Evolutionary conservation across 2,113 vertebrate genomes (phyloP).

Genomic region (Laticauda laticaudata): DNA sequence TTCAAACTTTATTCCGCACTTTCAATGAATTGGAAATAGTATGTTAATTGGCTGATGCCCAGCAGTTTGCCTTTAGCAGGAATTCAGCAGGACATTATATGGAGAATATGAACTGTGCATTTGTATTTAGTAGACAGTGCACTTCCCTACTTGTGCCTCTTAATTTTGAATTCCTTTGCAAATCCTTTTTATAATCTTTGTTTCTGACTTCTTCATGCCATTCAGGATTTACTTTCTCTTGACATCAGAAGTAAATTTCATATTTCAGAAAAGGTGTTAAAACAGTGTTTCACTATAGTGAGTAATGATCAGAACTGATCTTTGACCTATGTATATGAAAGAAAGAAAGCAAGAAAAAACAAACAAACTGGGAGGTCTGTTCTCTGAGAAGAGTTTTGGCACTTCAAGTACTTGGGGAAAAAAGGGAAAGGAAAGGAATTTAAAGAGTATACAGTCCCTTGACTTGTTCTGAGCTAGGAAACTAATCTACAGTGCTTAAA

Average conservation of each 20-base stretch:
- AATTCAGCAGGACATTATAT: background rate
- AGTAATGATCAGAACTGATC: constrained; percentile 22
- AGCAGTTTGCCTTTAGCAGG: background rate
- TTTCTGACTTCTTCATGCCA: background rate
- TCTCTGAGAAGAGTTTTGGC: constrained; percentile 29
- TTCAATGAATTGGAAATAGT: background rate
- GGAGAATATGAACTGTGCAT: background rate
- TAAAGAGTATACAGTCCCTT: background rate
- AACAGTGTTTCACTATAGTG: constrained; percentile 14
- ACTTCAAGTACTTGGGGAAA: constrained; percentile 13
- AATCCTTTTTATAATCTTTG: constrained; percentile 15
- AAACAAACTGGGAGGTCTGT: background rate
- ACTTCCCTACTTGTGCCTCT: constrained; percentile 4
- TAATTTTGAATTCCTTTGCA: constrained; percentile 1
- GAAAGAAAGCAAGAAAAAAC: background rate
- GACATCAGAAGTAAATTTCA: constrained; percentile 22
- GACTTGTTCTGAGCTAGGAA: constrained; percentile 17
- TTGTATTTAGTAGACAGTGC: background rate
- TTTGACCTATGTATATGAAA: constrained; percentile 6
- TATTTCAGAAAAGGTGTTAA: constrained; percentile 39
- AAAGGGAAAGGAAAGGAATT: background rate
- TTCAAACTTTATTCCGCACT: no score
- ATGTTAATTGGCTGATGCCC: background rate
- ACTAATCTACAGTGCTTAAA: constrained; percentile 23
- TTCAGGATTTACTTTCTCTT: constrained; percentile 11